Percentiles rank a stretch among this genome's conserved stretches.
Evolutionary conservation across 2,113 vertebrate species (phyloP).

Genomic region (Eublepharis macularius): DNA sequence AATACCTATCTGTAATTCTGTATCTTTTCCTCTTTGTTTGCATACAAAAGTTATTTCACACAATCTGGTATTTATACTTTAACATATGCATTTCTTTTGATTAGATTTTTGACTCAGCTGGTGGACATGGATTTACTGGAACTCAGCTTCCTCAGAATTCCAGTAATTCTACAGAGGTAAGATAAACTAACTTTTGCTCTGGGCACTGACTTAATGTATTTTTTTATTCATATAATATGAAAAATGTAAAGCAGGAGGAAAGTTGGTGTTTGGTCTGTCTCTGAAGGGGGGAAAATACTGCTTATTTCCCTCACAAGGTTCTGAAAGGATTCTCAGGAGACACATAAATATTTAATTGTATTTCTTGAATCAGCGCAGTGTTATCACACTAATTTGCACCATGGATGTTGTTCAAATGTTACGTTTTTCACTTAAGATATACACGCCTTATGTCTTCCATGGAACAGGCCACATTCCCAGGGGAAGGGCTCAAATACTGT

Average conservation of each 20-base stretch:
- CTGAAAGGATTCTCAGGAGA: too few relatives aligned
- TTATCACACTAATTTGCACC: background rate
- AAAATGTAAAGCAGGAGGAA: background rate
- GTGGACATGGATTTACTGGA: slow-evolving; percentile 72
- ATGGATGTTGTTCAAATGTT: background rate
- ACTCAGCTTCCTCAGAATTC: slow-evolving; percentile 68
- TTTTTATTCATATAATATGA: background rate
- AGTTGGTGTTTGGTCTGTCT: background rate
- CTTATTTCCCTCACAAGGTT: background rate
- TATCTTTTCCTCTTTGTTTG: background rate
- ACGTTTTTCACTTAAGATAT: background rate
- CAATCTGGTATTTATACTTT: slow-evolving; percentile 11
- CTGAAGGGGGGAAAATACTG: background rate
- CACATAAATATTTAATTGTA: background rate
- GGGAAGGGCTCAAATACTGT: background rate
- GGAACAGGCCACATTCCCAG: background rate
- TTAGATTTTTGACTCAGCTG: slow-evolving; percentile 86
- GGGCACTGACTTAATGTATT: slow-evolving; percentile 17
- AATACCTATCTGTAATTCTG: background rate
- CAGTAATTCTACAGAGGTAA: slow-evolving; percentile 75
- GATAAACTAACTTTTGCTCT: background rate
- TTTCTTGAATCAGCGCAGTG: background rate
- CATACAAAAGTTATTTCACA: background rate
- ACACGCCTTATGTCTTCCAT: background rate
- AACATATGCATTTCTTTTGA: slow-evolving; percentile 29